These are phyloP conservation scores for Amazona ochrocephala DNA, from an alignment of 2,797 vertebrate genomes.

Conservation along the genomic window DNA sequence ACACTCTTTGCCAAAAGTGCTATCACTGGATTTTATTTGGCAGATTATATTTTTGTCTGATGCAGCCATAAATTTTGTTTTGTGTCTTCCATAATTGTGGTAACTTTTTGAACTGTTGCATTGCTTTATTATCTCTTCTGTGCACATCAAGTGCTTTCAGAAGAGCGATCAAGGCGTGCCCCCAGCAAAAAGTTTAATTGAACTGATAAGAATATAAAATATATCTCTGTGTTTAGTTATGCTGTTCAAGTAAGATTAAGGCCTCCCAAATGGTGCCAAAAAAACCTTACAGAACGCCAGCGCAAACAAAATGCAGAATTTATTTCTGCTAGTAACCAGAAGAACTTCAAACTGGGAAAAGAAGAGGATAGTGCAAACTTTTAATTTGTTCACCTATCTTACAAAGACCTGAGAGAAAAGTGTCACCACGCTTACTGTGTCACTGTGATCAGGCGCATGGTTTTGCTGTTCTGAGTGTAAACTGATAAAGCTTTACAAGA, in stretches of 20 bases:
- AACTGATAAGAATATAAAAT: not conserved
- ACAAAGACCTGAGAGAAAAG: not conserved
- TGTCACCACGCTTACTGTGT: not conserved
- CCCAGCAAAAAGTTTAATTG: not conserved
- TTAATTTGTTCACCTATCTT: constrained; percentile 33
- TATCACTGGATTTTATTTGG: not conserved
- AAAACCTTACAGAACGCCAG: not conserved
- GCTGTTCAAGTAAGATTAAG: not conserved
- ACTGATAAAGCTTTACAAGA: constrained; percentile 55
- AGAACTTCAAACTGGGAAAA: not conserved
- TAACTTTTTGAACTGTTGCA: not conserved
- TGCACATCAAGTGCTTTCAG: not conserved
- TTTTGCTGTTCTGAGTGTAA: constrained; percentile 52
- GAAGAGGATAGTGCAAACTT: constrained; percentile 14
- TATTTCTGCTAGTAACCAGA: not conserved
- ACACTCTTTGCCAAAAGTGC: not conserved
- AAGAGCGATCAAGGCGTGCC: not conserved
- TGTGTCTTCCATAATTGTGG: not conserved
- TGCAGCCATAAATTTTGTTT: not conserved
- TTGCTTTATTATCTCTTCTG: not conserved
- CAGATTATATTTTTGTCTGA: not conserved
- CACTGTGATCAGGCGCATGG: not conserved
- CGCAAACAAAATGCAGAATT: not conserved
- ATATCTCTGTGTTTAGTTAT: not conserved
- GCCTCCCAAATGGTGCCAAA: not conserved